Conservation (phyloP, 2,888 invertebrate species). For the Melieria omissa region DNA sequence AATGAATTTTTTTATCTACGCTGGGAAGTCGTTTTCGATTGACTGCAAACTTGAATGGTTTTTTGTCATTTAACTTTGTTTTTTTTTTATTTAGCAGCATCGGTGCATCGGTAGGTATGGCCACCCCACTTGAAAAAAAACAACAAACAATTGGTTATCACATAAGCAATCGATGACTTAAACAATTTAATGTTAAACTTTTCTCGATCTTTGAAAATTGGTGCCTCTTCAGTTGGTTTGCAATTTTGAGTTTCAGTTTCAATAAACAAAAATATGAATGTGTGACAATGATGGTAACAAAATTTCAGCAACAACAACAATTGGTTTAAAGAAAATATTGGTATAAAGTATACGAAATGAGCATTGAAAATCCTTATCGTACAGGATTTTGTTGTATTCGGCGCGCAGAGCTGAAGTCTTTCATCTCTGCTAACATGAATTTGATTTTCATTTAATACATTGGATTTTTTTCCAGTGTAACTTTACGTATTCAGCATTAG, state of each 20-base stretch:
- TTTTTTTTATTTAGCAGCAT: constrained; percentile 43
- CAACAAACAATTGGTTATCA: constrained; percentile 24
- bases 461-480: not conserved
- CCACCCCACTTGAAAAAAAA: not conserved
- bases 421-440: not conserved
- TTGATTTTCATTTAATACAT: not conserved
- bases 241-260: not conserved
- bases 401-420: no score
- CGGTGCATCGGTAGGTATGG: constrained; percentile 58
- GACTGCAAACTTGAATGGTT: not conserved
- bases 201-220: no score
- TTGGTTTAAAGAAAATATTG: constrained; percentile 8
- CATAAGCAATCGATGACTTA: no score
- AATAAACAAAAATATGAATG: constrained; percentile 49
- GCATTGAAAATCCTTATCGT: constrained; percentile 24
- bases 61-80: constrained; percentile 5
- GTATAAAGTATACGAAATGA: not conserved
- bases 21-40: not conserved
- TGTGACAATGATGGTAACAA: constrained; percentile 41
- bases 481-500: not conserved
- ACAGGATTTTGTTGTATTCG: constrained; percentile 54
- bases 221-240: no score
- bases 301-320: constrained; percentile 18
- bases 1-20: no score
- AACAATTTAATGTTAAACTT: no score